phyloP scores from a whole-genome alignment of 92 coral and sea anemone species.

The Porites lobata region DNA sequence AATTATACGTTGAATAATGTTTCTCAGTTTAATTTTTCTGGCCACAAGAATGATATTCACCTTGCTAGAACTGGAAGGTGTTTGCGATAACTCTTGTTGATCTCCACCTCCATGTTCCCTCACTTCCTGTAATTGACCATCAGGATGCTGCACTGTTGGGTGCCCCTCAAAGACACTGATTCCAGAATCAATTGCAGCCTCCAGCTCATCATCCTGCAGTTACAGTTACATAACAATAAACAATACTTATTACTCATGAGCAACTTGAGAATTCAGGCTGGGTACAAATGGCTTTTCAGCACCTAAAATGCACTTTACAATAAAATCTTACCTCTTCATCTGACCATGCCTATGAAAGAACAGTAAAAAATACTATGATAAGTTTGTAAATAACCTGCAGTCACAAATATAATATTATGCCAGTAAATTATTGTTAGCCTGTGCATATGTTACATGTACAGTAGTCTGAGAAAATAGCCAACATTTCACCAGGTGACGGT shows the following conservation, averaged over 20 bases:
- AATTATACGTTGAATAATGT: too few relatives aligned
- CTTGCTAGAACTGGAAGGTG: neutral
- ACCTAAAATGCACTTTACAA: neutral
- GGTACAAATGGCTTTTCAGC: neutral
- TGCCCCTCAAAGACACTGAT: conserved; percentile 28
- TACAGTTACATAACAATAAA: too few relatives aligned
- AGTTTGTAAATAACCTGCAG: neutral
- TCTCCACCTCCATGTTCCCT: neutral
- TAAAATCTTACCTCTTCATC: conserved; percentile 85
- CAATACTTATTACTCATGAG: too few relatives aligned
- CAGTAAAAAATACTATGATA: neutral
- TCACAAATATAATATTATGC: neutral
- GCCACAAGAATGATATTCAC: neutral
- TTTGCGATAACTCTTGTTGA: neutral
- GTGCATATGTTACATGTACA: neutral
- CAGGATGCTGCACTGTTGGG: neutral
- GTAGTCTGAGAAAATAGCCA: neutral
- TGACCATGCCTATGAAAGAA: conserved; percentile 73
- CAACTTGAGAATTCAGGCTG: too few relatives aligned
- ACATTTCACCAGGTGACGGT: neutral
- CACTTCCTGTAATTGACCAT: conserved; percentile 7
- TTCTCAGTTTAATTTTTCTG: neutral
- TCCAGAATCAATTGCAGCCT: conserved; percentile 49
- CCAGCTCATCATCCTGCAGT: conserved; percentile 59
- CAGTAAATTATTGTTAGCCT: neutral